phyloP scores from a whole-genome alignment of 2,797 vertebrate genomes.

The Lepus townsendii region DNA sequence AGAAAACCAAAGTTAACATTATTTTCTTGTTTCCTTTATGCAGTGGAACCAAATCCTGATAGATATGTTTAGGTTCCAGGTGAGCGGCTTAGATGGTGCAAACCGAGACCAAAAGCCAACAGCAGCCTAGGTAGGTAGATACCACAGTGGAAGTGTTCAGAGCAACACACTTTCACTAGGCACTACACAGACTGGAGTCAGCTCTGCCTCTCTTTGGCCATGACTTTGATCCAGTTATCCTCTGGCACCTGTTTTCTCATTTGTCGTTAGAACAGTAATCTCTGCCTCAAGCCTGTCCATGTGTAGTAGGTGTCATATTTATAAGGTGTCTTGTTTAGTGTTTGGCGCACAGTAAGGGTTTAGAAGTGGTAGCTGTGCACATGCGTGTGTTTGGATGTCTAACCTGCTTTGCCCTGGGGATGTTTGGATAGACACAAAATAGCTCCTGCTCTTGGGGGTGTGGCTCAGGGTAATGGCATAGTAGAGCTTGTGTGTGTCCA shows the following conservation, averaged over 20 bases:
- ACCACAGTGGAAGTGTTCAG: background rate
- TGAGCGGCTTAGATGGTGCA: background rate
- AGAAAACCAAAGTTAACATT: constrained; percentile 29
- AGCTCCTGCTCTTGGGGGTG: no score
- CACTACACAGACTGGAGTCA: background rate
- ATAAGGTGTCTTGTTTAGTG: background rate
- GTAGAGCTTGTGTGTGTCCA: accelerated
- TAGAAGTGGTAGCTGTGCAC: background rate
- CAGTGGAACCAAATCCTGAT: background rate
- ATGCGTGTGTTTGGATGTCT: background rate
- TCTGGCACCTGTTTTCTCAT: background rate
- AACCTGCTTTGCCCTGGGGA: background rate
- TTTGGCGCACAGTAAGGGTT: background rate
- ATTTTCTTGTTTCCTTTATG: background rate
- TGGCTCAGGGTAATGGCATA: no score
- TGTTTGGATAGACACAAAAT: no score
- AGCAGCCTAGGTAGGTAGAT: background rate
- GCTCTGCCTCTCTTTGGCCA: background rate
- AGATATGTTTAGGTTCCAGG: background rate
- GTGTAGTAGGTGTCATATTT: background rate
- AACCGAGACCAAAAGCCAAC: background rate
- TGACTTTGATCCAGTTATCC: background rate
- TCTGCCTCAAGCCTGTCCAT: background rate
- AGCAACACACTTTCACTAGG: no score
- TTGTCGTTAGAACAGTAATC: constrained; percentile 17